Conservation (phyloP, 1,140 invertebrate genomes). For the Ceratosolen solmsi region DNA sequence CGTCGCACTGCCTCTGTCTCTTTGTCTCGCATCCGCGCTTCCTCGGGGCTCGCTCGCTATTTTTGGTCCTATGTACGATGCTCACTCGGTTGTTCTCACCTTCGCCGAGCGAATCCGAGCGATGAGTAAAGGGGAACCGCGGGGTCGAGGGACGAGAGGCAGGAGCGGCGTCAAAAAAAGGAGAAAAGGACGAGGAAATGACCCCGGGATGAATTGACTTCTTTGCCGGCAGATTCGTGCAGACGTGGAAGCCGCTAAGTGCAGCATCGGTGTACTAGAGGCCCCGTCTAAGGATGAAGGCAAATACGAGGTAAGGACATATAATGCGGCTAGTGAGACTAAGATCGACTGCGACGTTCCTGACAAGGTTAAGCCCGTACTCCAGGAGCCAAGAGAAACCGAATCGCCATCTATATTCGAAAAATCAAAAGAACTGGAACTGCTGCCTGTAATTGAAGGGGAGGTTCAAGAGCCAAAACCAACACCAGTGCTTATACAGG, state of each 20-base stretch:
- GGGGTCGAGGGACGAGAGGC: neutral
- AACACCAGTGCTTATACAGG: neutral
- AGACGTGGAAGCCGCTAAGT: conserved; percentile 73
- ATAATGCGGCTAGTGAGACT: conserved; percentile 79
- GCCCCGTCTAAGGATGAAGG: conserved; percentile 82
- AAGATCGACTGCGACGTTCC: conserved; percentile 79
- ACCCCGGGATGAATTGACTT: conserved; percentile 29
- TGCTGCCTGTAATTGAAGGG: neutral
- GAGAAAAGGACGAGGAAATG: conserved; percentile 54
- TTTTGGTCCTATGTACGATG: neutral
- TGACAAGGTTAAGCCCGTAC: conserved; percentile 80
- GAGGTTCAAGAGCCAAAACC: neutral
- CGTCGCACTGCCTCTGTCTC: neutral
- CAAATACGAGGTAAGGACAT: conserved; percentile 78
- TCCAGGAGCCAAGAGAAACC: neutral
- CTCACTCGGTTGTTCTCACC: conserved; percentile 54
- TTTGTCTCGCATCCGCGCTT: neutral
- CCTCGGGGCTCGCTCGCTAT: neutral
- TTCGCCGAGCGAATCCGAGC: conserved; percentile 51
- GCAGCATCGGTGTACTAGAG: conserved; percentile 80
- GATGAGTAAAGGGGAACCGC: conserved; percentile 44
- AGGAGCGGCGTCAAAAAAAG: conserved; percentile 5
- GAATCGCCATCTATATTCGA: neutral
- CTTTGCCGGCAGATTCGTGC: conserved; percentile 75
- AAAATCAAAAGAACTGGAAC: neutral